phyloP scores from a whole-genome alignment of 2,113 vertebrate genomes.

The Felis chaus region DNA sequence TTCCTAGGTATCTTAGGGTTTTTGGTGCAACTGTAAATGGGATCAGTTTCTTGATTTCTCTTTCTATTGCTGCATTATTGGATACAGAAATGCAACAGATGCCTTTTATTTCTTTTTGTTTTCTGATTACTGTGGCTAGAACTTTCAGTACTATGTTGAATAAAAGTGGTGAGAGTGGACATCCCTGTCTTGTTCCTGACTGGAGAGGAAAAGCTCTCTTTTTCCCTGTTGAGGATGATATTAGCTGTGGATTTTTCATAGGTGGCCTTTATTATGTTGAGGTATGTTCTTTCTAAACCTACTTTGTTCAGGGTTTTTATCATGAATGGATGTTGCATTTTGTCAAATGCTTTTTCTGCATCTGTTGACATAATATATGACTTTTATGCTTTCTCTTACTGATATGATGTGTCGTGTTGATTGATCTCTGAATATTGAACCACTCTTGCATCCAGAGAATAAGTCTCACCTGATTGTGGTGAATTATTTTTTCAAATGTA shows the following conservation, averaged over 20 bases:
- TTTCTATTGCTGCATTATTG: no score
- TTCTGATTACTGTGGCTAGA: neutral
- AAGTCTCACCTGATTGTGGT: neutral
- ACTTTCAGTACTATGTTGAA: neutral
- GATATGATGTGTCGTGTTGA: neutral
- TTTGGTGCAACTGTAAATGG: no score
- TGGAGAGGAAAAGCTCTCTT: neutral
- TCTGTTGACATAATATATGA: neutral
- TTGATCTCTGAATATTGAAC: neutral
- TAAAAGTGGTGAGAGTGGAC: neutral
- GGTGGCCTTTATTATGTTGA: neutral
- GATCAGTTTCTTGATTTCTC: no score
- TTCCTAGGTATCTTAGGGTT: no score
- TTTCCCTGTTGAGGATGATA: neutral
- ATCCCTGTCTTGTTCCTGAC: neutral
- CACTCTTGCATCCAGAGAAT: neutral
- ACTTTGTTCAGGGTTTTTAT: neutral
- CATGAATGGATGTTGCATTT: neutral
- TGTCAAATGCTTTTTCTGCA: neutral
- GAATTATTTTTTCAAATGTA: neutral
- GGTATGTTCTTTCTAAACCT: neutral
- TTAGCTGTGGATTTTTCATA: neutral
- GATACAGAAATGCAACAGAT: neutral
- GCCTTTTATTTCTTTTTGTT: neutral
- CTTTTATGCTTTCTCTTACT: neutral